Evolutionary conservation across 2,888 invertebrate species (phyloP), one percentile per base, ranked within the genome.

Genomic region (Tiliacea aurago): DNA sequence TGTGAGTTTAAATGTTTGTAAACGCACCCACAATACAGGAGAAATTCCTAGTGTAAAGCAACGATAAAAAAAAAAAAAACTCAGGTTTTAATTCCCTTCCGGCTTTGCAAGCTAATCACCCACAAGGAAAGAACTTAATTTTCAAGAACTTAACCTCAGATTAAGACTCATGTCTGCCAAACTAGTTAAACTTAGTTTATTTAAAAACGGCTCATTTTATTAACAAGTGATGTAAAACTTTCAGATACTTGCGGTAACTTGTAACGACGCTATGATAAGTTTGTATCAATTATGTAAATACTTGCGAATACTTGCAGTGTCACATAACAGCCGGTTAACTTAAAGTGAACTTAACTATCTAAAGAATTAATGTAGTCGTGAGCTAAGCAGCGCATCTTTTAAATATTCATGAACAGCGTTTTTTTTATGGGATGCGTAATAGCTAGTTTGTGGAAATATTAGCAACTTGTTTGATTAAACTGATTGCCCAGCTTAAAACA

Each of bases 211-310:
- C 23, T 62, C 13, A 51, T 70, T 64, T 61, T 49, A 62, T 58
- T 20, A 58, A 53, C 33, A 28, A 59, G 41, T 37, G 37, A 56
- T 15, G 20, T 41, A 10, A 23, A 28, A 58, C 63, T 63, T 43
- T 51, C 51, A 49, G 20, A 18, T 20, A 53, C 63, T 67, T 68
- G 67, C 56, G 41, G 43, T 45, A 69, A 61, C 61, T 70, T 83
- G 37, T 62, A 68, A 70, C 45, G 65, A 69, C 0, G 59, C 71
- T 72, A 10, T 63, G 49, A 76, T 73, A 73, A n/a, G 64, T 59
- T 73, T 59, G 61, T 65, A 53, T 77, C 66, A 81, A 63, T 84
- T 84, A 81, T 84, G 81, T 81, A 77, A 81, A 81, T 83, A 68
- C 11, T 73, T 78, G 65, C 0, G 43, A 59, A 55, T 58, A 70